Evolutionary conservation across 92 coral and sea anemone species (phyloP), one percentile per base, ranked within the genome.

Genomic region (Zoanthus gigantus): DNA sequence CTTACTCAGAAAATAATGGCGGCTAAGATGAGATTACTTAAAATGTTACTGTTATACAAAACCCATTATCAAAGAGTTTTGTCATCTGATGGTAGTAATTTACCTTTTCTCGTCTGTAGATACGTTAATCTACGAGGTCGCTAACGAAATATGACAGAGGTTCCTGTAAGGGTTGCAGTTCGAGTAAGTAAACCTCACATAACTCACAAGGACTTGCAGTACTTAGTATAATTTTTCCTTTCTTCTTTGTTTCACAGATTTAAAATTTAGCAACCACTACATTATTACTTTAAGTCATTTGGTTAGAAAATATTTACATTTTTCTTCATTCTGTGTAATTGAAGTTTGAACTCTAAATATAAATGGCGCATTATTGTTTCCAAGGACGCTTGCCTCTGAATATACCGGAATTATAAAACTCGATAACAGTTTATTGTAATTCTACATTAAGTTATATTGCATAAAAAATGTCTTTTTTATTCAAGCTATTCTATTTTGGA

Each of bases 91-190:
- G 44, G 63, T 48, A 48, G 16, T 47, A 52, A 76, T 12, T 45
- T 23, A 18, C 34, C n/a, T 3, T 52, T 30, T 23, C 50, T 37
- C 42, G 18, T 31, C 16, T 48, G 18, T 7, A 18, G 44, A 23
- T 34, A 66, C 30, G 7, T 10, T 1, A 42, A 63, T 79, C n/a
- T 2, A 46, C 44, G 14, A n/a, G 56, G 48, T 58, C 15, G 87
- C 69, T 65, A 58, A 76, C 71, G 73, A 77, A 72, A 48, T 11
- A 96, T 96, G 99, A 91, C 87, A 17, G 99, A 96, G 74, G 99
- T 96, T 45, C 99, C 99, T 37, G 95, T 96, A 8, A 90, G 94
- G 85, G 99, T 96, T 37, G 99, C 99, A 77, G 99, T 96, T 52
- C 81, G 99, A 93, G 99, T 96, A 79, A 88, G 98, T 89, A 14